Evolutionary conservation across 37 sponge, comb jelly and placozoan genomes (phyloP), one percentile per base, ranked within the genome.

Genomic region (Haliclona indistincta): DNA sequence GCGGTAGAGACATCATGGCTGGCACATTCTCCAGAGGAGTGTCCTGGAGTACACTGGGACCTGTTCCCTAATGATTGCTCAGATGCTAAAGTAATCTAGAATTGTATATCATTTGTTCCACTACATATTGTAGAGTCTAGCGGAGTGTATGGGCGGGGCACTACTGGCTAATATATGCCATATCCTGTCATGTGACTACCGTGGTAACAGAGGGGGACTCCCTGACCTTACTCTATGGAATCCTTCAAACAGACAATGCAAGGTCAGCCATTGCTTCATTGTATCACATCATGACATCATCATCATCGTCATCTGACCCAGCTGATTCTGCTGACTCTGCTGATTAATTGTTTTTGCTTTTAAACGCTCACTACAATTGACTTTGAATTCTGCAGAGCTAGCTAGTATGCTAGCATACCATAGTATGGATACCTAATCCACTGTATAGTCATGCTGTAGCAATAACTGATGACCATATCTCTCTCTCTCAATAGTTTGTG

Each of bases 171-270:
- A 38, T 13, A 54, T 91, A 0, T 91, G 84, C 52, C 53, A 52
- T 3, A 58, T 62, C 32, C 81, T 83, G 54, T 6, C 83, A 35
- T 67, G 29, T 34, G 35, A 56, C 54, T 83, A 84, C 36, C 32
- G 41, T 34, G 70, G 63, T 34, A 56, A 41, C 4, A 29, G 60
- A 4, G 88, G 89, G 22, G 92, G 92, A 1, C 68, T 91, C 19
- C 92, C 92, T 62, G 92, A 91, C 53, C 81, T 91, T 26, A 83
- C 70, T 25, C 56, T 91, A 52, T 91, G 92, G 92, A 72, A 83
- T 23, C 75, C 80, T 20, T 11, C 38, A 10, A 56, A 35, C 1
- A 66, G 28, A 20, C 67, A 54, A 36, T 68, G 75, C 63, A 91
- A 91, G 80, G 92, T 91, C n/a, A 39, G 56, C 37, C 11, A 6